phyloP scores from a whole-genome alignment of 2,797 vertebrate genomes.

The Dallia pectoralis region DNA sequence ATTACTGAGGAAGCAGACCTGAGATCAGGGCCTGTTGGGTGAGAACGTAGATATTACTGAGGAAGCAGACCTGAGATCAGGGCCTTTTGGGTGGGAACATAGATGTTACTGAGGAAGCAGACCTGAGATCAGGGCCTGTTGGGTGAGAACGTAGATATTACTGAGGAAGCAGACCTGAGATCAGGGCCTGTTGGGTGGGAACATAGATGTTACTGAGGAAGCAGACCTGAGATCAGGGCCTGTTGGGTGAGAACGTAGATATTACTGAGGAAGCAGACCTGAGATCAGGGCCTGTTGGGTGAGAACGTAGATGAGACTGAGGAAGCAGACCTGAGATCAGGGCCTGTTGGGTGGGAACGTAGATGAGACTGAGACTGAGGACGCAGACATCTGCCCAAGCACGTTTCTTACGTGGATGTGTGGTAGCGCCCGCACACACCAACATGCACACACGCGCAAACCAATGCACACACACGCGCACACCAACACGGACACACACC shows the following conservation, averaged over 20 bases:
- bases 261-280: constrained; percentile 12
- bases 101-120: constrained; percentile 32
- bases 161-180: background rate
- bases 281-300: constrained; percentile 30
- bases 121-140: constrained; percentile 25
- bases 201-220: constrained; percentile 38
- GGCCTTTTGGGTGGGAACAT: constrained; percentile 42
- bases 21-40: constrained; percentile 30
- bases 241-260: constrained; percentile 46
- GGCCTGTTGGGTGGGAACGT: constrained; percentile 42
- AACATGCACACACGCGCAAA: no score
- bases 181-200: constrained; percentile 37
- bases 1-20: constrained; percentile 12
- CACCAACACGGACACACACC: background rate
- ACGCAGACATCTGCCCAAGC: background rate
- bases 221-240: constrained; percentile 15
- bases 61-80: background rate
- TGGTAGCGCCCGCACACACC: no score
- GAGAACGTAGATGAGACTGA: constrained; percentile 43
- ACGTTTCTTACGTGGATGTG: no score
- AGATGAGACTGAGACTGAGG: constrained; percentile 39
- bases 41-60: constrained; percentile 43
- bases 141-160: constrained; percentile 45
- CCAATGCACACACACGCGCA: background rate
- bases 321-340: background rate